phyloP scores from a whole-genome alignment of 2,797 vertebrate species.

The Microhierax caerulescens region DNA sequence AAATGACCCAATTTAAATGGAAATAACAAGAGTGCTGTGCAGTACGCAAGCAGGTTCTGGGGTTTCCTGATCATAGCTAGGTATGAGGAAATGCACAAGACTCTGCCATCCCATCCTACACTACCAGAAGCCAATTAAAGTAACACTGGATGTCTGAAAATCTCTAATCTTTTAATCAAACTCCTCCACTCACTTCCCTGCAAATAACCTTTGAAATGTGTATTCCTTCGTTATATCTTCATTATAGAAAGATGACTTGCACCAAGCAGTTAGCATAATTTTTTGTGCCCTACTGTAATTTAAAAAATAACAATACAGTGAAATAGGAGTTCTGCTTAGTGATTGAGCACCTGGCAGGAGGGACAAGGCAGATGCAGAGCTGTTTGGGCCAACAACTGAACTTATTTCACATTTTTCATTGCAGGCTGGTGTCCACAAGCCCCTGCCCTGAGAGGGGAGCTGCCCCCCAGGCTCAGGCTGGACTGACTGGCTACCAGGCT shows the following conservation, averaged over 20 bases:
- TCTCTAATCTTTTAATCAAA: not conserved
- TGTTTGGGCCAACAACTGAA: not conserved
- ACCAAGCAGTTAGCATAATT: not conserved
- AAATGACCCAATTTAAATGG: constrained; percentile 51
- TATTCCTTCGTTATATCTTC: not conserved
- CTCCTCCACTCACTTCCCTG: not conserved
- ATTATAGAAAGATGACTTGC: not conserved
- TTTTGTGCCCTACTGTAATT: not conserved
- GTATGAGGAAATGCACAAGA: constrained; percentile 28
- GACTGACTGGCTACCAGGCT: not conserved
- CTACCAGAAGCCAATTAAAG: not conserved
- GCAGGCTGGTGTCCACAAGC: fast-evolving
- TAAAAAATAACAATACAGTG: not conserved
- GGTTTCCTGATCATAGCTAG: constrained; percentile 57
- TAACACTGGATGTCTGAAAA: not conserved
- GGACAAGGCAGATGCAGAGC: not conserved
- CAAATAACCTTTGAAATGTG: not conserved
- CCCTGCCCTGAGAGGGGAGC: not conserved
- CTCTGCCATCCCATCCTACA: constrained; percentile 10
- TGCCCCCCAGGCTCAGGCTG: not conserved
- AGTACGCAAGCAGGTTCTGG: constrained; percentile 32
- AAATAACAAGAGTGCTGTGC: constrained; percentile 33
- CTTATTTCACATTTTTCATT: not conserved
- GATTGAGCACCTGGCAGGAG: not conserved
- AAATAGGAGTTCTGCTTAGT: not conserved